These are phyloP conservation scores for Busseola fusca DNA, from an alignment of 2,888 invertebrate genomes.

Conservation along the genomic window DNA sequence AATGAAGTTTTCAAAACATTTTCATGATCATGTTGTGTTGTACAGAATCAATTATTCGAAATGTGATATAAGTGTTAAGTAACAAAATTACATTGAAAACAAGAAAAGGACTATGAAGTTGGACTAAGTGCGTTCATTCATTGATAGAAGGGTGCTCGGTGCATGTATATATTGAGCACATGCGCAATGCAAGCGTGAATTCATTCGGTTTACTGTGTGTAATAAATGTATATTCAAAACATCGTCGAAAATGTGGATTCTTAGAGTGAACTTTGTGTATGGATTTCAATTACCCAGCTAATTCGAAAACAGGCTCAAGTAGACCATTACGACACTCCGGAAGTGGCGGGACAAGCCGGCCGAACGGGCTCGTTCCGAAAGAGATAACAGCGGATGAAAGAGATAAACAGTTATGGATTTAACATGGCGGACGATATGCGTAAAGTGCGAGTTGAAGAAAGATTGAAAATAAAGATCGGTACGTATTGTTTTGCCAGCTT, in stretches of 20 bases:
- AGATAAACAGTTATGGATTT: constrained; percentile 93
- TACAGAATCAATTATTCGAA: constrained; percentile 45
- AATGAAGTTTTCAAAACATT: constrained; percentile 78
- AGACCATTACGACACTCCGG: constrained; percentile 89
- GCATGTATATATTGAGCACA: constrained; percentile 81
- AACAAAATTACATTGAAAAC: constrained; percentile 35
- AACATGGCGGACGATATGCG: constrained; percentile 97
- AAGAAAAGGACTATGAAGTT: constrained; percentile 65
- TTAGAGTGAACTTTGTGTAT: constrained; percentile 69
- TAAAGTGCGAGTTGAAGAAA: constrained; percentile 97
- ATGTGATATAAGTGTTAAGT: constrained; percentile 59
- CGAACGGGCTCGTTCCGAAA: constrained; percentile 88
- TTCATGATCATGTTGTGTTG: constrained; percentile 76
- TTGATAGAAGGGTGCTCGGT: constrained; percentile 77
- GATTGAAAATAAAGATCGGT: constrained; percentile 98
- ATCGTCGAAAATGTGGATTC: constrained; percentile 71
- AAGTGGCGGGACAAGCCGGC: constrained; percentile 88
- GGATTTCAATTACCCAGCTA: constrained; percentile 71
- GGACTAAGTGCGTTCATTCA: constrained; percentile 82
- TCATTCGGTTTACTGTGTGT: constrained; percentile 67
- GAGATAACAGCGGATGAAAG: constrained; percentile 89
- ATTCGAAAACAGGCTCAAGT: constrained; percentile 82
- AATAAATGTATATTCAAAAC: constrained; percentile 65
- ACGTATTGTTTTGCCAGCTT: constrained; percentile 84
- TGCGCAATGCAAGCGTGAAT: constrained; percentile 81